Percentiles rank a stretch among this genome's conserved stretches.
These are phyloP conservation scores for Osmerus mordax DNA, from an alignment of 2,113 vertebrate genomes.

Conservation along the genomic window DNA sequence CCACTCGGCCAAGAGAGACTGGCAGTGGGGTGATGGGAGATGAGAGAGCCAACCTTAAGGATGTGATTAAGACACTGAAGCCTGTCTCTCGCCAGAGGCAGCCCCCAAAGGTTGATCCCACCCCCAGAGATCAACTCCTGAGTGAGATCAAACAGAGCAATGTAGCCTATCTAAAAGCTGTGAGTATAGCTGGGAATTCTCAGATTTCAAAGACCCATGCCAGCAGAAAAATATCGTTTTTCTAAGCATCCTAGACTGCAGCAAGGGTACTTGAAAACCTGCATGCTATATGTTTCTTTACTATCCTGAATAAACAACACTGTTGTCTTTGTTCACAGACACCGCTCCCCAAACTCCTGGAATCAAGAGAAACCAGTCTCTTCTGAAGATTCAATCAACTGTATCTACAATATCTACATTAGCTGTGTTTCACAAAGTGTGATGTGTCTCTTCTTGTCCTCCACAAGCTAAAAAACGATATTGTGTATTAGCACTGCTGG, in stretches of 20 bases:
- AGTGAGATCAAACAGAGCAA: slow-evolving; percentile 90
- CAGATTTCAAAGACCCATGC: background rate
- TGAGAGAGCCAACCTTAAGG: slow-evolving; percentile 85
- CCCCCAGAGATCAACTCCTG: slow-evolving; percentile 86
- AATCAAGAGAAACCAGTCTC: slow-evolving; percentile 74
- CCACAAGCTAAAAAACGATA: background rate
- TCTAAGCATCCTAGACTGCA: background rate
- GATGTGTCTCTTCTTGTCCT: background rate
- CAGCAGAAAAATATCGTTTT: too few species aligned
- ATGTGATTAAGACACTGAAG: slow-evolving; percentile 88
- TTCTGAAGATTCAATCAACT: slow-evolving; percentile 44
- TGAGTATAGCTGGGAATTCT: slow-evolving; percentile 50
- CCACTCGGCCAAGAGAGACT: slow-evolving; percentile 34
- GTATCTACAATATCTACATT: slow-evolving; percentile 12
- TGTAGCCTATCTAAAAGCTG: slow-evolving; percentile 89
- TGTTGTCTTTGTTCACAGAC: slow-evolving; percentile 71
- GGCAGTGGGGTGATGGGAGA: slow-evolving; percentile 55
- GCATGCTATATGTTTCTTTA: background rate
- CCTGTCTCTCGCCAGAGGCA: slow-evolving; percentile 83
- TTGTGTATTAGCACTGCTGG: background rate
- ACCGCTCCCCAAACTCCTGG: slow-evolving; percentile 87
- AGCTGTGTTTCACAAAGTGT: slow-evolving; percentile 19
- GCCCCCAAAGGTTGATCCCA: slow-evolving; percentile 83
- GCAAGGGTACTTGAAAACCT: too few species aligned
- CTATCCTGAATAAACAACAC: background rate